Conservation (phyloP, 2,888 invertebrate genomes). For the Clitarchus hookeri region DNA sequence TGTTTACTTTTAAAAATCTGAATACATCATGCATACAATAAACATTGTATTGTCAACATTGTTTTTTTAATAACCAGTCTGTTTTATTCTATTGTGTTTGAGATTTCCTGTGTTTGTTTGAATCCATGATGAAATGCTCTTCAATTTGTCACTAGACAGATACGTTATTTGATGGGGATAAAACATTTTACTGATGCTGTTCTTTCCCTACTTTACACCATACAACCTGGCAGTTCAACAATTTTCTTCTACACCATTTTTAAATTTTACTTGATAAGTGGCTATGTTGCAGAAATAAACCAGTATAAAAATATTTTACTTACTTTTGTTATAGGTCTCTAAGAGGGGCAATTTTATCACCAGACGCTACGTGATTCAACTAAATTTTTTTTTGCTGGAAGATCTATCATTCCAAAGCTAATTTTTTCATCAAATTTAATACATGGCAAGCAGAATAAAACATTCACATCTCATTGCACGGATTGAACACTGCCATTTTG, state of each 20-base stretch:
- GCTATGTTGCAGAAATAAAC: background rate
- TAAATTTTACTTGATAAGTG: background rate
- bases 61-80: constrained; percentile 28
- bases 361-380: constrained; percentile 7
- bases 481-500: constrained; percentile 1
- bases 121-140: background rate
- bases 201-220: background rate
- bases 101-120: background rate
- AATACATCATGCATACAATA: constrained; percentile 36
- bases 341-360: background rate
- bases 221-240: constrained; percentile 10
- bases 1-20: constrained; percentile 30
- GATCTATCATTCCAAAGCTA: background rate
- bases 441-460: background rate
- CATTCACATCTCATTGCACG: background rate
- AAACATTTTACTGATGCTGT: background rate
- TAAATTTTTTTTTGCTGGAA: constrained; percentile 11
- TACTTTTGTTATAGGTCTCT: background rate
- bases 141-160: background rate
- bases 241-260: background rate
- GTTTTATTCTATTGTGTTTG: background rate
- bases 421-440: background rate
- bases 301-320: constrained; percentile 8
- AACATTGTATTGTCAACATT: constrained; percentile 39
- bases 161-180: background rate